These are phyloP conservation scores for Ectemnius lituratus DNA, from an alignment of 2,888 invertebrate genomes.

Conservation along the genomic window DNA sequence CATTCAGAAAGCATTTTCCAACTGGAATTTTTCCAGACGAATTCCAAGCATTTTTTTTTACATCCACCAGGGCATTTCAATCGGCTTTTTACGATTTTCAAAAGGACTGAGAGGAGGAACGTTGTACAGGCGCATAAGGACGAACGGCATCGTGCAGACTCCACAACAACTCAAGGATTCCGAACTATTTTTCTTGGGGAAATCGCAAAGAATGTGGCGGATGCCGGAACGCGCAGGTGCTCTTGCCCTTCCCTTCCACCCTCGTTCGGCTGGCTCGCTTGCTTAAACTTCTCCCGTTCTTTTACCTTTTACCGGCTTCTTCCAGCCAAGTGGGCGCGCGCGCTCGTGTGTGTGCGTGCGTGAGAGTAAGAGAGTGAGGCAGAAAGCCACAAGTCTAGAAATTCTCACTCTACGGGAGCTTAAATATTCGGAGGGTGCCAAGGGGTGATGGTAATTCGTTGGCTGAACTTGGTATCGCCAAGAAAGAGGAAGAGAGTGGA, in stretches of 20 bases:
- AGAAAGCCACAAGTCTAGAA: slow-evolving; percentile 42
- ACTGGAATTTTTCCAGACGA: no score
- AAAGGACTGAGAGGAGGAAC: not conserved
- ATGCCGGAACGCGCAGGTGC: slow-evolving; percentile 47
- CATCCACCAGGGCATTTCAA: not conserved
- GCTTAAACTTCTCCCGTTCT: slow-evolving; percentile 16
- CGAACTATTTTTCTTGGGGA: slow-evolving; percentile 45
- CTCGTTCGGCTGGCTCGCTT: not conserved
- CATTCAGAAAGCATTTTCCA: no score
- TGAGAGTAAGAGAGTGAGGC: not conserved
- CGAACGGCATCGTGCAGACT: not conserved
- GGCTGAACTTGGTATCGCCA: slow-evolving; percentile 61
- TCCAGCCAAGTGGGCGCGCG: not conserved
- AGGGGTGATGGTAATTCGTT: slow-evolving; percentile 68
- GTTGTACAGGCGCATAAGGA: slow-evolving; percentile 4
- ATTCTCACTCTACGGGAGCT: slow-evolving; percentile 56
- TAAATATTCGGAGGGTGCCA: slow-evolving; percentile 66
- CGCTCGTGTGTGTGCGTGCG: no score
- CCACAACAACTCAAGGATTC: slow-evolving; percentile 32
- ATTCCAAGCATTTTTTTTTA: no score
- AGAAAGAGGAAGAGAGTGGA: no score
- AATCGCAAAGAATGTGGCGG: slow-evolving; percentile 49
- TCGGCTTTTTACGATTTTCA: slow-evolving; percentile 35
- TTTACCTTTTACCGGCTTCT: not conserved
- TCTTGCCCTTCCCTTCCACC: slow-evolving; percentile 18